These are phyloP conservation scores for Gouania willdenowi DNA, from an alignment of 2,797 vertebrate species.

Conservation along the genomic window DNA sequence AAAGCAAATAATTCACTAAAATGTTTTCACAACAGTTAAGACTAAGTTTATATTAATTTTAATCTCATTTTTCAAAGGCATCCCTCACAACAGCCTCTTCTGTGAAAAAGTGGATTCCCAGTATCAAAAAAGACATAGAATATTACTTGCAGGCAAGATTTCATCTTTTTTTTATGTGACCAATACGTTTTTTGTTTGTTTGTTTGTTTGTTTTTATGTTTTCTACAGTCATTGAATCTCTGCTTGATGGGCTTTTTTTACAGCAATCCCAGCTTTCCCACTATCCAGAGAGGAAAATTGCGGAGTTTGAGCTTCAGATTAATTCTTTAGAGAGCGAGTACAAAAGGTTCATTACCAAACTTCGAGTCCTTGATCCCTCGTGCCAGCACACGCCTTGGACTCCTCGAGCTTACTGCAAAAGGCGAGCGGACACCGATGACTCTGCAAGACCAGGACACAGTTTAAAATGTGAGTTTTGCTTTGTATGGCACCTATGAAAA, in stretches of 20 bases:
- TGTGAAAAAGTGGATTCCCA: slow-evolving; percentile 80
- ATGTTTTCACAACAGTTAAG: too few species aligned
- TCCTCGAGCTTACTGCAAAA: slow-evolving; percentile 73
- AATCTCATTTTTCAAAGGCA: slow-evolving; percentile 53
- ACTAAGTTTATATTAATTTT: too few species aligned
- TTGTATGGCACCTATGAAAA: too few species aligned
- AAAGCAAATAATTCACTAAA: neutral
- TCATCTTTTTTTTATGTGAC: neutral
- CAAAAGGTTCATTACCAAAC: slow-evolving; percentile 70
- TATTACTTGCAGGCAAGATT: slow-evolving; percentile 77
- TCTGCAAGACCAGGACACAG: too few species aligned
- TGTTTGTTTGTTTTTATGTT: too few species aligned
- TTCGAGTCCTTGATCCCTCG: slow-evolving; percentile 71
- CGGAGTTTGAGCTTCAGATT: slow-evolving; percentile 74
- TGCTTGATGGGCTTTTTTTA: neutral
- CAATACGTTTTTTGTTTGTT: too few species aligned
- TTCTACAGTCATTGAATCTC: too few species aligned
- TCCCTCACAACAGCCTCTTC: slow-evolving; percentile 68
- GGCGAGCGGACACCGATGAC: slow-evolving; percentile 39
- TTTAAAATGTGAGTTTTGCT: too few species aligned
- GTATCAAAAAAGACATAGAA: slow-evolving; percentile 80
- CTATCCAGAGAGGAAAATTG: slow-evolving; percentile 81
- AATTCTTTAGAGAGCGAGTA: slow-evolving; percentile 74
- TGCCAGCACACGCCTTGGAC: slow-evolving; percentile 78
- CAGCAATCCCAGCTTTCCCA: slow-evolving; percentile 81